phyloP scores from a whole-genome alignment of 2,797 vertebrate genomes.

The Pantherophis vulpinus region DNA sequence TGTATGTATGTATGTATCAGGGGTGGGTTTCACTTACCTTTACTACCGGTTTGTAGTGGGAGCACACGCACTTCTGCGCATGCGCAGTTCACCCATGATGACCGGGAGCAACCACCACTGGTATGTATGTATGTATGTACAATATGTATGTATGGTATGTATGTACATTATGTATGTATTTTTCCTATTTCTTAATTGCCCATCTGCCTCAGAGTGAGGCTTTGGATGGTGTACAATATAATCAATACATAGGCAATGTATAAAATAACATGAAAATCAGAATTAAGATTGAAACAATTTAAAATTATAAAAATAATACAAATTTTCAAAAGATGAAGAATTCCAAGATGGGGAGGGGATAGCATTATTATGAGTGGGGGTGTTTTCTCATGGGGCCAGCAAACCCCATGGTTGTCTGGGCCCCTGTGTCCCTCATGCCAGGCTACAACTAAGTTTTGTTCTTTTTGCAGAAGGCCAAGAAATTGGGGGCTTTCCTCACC shows the following conservation, averaged over 20 bases:
- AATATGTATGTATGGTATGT: neutral
- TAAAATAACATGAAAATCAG: neutral
- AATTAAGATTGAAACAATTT: neutral
- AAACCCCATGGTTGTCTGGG: neutral
- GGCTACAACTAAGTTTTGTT: neutral
- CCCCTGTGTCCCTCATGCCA: neutral
- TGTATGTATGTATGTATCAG: too few species aligned
- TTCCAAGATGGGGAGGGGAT: neutral
- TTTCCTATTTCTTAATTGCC: neutral
- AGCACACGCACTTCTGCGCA: too few species aligned
- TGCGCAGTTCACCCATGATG: too few species aligned
- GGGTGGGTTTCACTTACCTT: too few species aligned
- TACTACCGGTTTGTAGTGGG: too few species aligned
- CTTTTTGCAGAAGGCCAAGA: neutral
- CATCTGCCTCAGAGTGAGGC: neutral
- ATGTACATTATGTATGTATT: neutral
- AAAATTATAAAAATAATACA: neutral
- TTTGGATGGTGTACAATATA: neutral
- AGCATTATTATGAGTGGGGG: neutral
- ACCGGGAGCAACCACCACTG: too few species aligned
- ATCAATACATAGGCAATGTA: neutral
- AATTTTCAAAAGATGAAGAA: neutral
- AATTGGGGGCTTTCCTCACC: neutral
- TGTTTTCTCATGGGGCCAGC: neutral
- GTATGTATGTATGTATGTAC: neutral